Base-by-base conservation (phyloP, 2,888 invertebrate genomes). In the Chouioia cunea region DNA sequence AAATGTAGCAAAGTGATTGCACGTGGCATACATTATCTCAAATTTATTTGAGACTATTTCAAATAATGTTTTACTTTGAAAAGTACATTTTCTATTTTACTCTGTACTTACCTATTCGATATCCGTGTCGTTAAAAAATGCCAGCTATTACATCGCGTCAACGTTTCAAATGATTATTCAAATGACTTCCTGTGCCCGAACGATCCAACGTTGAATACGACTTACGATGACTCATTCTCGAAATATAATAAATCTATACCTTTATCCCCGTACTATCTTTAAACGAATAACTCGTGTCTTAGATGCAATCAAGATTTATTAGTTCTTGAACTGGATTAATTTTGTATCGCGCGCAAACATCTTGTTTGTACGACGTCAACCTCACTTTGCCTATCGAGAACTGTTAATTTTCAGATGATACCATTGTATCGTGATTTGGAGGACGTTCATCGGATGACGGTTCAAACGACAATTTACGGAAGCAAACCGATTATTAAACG, bases 81-180 rank as follows among this genome's bases (percentile, higher is more conserved):
- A 27, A 27, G 6, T 4, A 27, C n/a, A n/a, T n/a, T 36, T 36
- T 36, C 36, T 10, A 36, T 36, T 36, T 36, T 10, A 36, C 12
- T 36, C 6, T 6, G 12, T 36, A 36, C 36, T 6, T 36, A 36
- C 36, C 57, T 57, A 36, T 43, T 4, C 12, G 48, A 12, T 14
- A 50, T 47, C 46, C 12, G 16, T 52, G 22, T 46, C 53, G 53
- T 46, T 53, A 53, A 8, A 36, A 36, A 8, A 36, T 10, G 36
- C 59, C 43, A 20, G 66, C 53, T 58, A 46, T 53, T 65, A 65
- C 56, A 46, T 65, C 58, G 43, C 50, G 44, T 58, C 46, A 66
- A 59, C 59, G 59, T 53, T 59, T 18, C 18, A 50, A 62, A 56
- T 68, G 62, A 68, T 68, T 68, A 62, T 56, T 48, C 56, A 56